Conservation (phyloP, 2,888 invertebrate genomes). For the Xestia ashworthii region DNA sequence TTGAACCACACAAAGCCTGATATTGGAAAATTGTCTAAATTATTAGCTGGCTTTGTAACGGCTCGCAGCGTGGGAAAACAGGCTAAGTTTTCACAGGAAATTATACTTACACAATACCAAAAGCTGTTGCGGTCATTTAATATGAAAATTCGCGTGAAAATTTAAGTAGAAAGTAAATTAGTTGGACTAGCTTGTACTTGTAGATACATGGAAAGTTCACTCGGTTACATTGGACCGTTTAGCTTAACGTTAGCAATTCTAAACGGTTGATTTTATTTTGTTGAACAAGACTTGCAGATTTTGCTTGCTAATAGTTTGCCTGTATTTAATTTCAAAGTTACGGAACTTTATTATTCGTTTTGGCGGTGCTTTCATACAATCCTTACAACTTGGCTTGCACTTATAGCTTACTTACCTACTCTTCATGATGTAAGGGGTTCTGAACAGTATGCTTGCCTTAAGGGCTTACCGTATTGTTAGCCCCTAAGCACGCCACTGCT, state of each 20-base stretch:
- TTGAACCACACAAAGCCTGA: conserved; percentile 75
- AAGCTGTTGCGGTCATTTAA: conserved; percentile 65
- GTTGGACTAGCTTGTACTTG: conserved; percentile 15
- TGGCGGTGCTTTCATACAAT: neutral
- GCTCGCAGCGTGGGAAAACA: conserved; percentile 88
- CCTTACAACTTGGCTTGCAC: neutral
- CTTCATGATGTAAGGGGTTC: neutral
- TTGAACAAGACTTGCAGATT: neutral
- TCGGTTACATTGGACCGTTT: neutral
- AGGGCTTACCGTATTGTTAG: neutral
- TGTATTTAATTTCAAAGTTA: neutral
- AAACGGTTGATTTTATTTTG: conserved; percentile 17
- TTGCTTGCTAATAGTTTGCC: neutral
- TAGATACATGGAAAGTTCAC: conserved; percentile 23
- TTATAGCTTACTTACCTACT: too few species aligned
- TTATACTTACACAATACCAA: conserved; percentile 74
- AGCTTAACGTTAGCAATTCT: conserved; percentile 7
- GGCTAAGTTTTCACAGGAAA: conserved; percentile 81
- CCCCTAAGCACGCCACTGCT: neutral
- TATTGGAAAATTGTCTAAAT: conserved; percentile 91
- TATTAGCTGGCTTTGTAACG: conserved; percentile 85
- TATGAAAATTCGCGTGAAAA: conserved; percentile 49
- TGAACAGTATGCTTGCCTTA: neutral
- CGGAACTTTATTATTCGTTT: neutral
- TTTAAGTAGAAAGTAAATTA: conserved; percentile 31